A percentile compares a stretch with the other conserved stretches of the same genome.
phyloP scores from a whole-genome alignment of 1,140 invertebrate genomes.

The Drosophila pruinosa region DNA sequence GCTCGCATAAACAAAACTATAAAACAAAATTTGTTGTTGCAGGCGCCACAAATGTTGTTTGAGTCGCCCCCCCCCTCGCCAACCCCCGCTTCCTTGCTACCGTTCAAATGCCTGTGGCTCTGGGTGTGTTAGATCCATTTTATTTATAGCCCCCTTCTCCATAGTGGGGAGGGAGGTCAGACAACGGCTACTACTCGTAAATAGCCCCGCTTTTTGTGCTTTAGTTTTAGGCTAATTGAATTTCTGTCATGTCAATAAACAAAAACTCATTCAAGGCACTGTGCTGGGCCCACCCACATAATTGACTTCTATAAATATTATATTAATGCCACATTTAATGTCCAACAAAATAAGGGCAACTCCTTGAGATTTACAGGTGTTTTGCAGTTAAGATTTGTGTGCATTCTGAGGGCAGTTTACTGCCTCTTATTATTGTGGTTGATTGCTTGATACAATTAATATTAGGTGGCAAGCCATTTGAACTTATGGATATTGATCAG shows the following conservation, averaged over 20 bases:
- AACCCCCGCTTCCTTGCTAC: background rate
- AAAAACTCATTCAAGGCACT: slow-evolving; percentile 1
- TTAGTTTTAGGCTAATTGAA: slow-evolving; percentile 47
- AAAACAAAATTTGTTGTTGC: slow-evolving; percentile 57
- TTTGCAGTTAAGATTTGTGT: no score
- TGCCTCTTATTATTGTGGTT: no score
- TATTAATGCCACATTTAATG: slow-evolving; percentile 1
- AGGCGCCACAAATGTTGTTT: slow-evolving; percentile 63
- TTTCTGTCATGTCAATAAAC: slow-evolving; percentile 49
- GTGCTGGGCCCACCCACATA: background rate
- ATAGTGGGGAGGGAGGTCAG: background rate
- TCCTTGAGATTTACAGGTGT: background rate
- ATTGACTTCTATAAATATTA: background rate
- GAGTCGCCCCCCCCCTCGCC: background rate
- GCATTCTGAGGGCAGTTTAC: no score
- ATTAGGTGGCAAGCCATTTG: no score
- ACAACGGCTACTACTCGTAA: background rate
- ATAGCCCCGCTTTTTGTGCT: slow-evolving; percentile 4
- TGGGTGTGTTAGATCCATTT: slow-evolving; percentile 52
- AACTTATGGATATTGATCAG: no score
- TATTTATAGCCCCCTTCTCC: slow-evolving; percentile 54
- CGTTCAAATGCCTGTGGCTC: slow-evolving; percentile 30
- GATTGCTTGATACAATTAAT: no score
- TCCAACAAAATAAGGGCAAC: background rate
- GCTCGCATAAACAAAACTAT: no score